Evolutionary conservation across 2,888 invertebrate genomes (phyloP).

Genomic region (Rotaria macrura): DNA sequence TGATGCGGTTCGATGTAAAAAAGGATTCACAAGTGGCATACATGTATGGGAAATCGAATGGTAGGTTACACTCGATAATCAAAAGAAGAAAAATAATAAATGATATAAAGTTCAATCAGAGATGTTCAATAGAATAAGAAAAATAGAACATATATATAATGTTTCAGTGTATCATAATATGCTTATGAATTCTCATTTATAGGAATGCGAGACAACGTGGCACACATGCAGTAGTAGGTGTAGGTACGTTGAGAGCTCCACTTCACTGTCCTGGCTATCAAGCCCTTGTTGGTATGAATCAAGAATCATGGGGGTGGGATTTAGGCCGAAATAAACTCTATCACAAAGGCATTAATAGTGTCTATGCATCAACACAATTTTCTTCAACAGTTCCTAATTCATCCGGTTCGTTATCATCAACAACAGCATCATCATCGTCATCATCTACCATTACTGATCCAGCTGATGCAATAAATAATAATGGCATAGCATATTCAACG

Average conservation of each 20-base stretch:
- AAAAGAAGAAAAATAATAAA: neutral
- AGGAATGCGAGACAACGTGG: conserved; percentile 80
- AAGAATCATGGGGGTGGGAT: conserved; percentile 99
- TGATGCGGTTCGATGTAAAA: conserved; percentile 92
- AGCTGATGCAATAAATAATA: conserved; percentile 42
- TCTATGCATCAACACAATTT: neutral
- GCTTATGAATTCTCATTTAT: too few relatives aligned
- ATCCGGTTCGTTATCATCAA: conserved; percentile 45
- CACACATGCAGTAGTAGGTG: conserved; percentile 95
- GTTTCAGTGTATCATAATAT: too few relatives aligned
- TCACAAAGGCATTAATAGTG: conserved; percentile 64
- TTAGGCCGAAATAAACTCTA: conserved; percentile 79
- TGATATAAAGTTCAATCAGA: too few relatives aligned
- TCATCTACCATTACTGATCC: neutral
- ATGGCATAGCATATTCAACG: conserved; percentile 71
- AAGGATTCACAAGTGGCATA: conserved; percentile 80
- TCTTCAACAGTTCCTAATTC: conserved; percentile 33
- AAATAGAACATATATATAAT: too few relatives aligned
- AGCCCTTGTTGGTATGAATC: conserved; percentile 87
- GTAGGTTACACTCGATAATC: conserved; percentile 48
- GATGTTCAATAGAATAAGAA: conserved; percentile 44
- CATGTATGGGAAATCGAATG: conserved; percentile 97
- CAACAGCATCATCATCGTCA: neutral
- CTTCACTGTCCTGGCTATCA: conserved; percentile 89
- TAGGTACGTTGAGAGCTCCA: conserved; percentile 76